These are phyloP conservation scores for Grus americana DNA, from an alignment of 2,113 vertebrate genomes.

Conservation along the genomic window DNA sequence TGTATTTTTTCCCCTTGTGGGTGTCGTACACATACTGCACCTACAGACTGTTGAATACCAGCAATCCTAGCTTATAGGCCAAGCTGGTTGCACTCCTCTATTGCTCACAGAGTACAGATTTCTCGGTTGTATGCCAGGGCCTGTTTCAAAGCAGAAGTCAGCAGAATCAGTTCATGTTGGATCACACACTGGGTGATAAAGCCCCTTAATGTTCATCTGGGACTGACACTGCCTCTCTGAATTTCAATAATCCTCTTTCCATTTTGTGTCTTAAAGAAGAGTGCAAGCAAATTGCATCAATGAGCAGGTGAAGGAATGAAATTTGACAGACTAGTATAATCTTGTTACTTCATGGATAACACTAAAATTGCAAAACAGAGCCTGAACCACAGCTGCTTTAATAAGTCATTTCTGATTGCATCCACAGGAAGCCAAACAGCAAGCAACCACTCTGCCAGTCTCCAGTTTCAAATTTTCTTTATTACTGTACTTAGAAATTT, in stretches of 20 bases:
- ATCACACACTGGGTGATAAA: not conserved
- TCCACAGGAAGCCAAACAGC: not conserved
- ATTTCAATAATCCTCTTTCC: not conserved
- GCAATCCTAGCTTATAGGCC: not conserved
- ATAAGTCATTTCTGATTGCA: constrained; percentile 21
- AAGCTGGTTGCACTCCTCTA: not conserved
- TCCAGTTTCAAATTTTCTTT: constrained; percentile 34
- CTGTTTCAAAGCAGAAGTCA: not conserved
- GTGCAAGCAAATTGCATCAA: not conserved
- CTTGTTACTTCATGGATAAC: not conserved
- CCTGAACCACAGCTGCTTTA: not conserved
- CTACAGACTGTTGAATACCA: accelerated
- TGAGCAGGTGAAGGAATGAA: not conserved
- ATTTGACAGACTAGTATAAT: not conserved
- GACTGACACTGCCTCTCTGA: not conserved
- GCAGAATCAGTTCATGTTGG: not conserved
- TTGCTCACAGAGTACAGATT: not conserved
- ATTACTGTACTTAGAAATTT: constrained; percentile 34
- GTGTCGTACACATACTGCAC: not conserved
- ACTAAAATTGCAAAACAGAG: not conserved
- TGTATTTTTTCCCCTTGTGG: not conserved
- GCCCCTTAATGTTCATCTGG: not conserved
- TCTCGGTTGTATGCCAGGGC: not conserved
- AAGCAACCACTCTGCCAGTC: constrained; percentile 5
- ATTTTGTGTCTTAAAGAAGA: not conserved